phyloP scores from a whole-genome alignment of 2,888 invertebrate species.

The Catonia carolina region DNA sequence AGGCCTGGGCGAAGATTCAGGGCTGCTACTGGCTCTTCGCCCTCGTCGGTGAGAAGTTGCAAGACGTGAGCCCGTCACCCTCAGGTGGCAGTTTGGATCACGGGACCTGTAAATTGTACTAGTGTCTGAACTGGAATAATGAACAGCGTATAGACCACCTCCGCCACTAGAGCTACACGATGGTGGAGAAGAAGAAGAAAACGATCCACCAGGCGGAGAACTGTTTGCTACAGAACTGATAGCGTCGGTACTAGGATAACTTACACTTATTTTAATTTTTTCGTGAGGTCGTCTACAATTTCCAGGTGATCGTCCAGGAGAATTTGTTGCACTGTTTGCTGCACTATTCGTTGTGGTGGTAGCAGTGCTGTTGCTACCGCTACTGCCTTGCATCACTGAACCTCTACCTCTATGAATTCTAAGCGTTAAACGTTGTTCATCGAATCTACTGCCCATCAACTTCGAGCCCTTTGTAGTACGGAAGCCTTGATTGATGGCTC shows the following conservation, averaged over 20 bases:
- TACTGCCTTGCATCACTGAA: slow-evolving; percentile 54
- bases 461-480: slow-evolving; percentile 69
- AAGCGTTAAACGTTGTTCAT: slow-evolving; percentile 83
- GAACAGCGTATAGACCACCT: slow-evolving; percentile 55
- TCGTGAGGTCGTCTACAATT: slow-evolving; percentile 51
- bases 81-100: slow-evolving; percentile 49
- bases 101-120: slow-evolving; percentile 44
- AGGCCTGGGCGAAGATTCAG: slow-evolving; percentile 26
- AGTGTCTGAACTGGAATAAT: slow-evolving; percentile 50
- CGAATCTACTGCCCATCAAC: slow-evolving; percentile 64
- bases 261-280: slow-evolving; percentile 78
- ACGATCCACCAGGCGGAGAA: slow-evolving; percentile 30
- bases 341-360: slow-evolving; percentile 33
- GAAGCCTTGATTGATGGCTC: slow-evolving; percentile 86
- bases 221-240: slow-evolving; percentile 34
- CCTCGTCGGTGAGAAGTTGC: slow-evolving; percentile 24
- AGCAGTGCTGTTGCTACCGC: slow-evolving; percentile 40
- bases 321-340: slow-evolving; percentile 42
- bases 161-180: slow-evolving; percentile 30
- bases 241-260: slow-evolving; percentile 74
- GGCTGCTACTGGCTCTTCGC: slow-evolving; percentile 22
- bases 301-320: slow-evolving; percentile 40
- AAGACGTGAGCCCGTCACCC: slow-evolving; percentile 42
- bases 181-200: slow-evolving; percentile 40
- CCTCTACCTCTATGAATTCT: slow-evolving; percentile 81